Evolutionary conservation across 1,140 invertebrate genomes (phyloP), one percentile per base, ranked within the genome.

Genomic region (Drosophila arawakana): DNA sequence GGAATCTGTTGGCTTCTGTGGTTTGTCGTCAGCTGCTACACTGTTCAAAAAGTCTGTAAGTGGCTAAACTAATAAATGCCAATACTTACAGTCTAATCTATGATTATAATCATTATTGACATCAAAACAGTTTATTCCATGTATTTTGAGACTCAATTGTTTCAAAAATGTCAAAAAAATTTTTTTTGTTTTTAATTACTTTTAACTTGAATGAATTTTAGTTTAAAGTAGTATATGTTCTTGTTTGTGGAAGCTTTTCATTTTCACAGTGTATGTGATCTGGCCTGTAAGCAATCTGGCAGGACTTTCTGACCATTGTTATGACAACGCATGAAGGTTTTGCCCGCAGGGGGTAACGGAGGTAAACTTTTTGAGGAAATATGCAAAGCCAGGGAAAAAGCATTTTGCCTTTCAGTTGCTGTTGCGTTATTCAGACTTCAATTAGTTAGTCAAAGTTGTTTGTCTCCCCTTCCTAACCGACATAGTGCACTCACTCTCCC

Each of bases 381-480:
- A 57, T 72, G 63, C 63, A 59, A 52, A 59, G 62, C 7, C 54
- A 57, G 10, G 63, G 13, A 43, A 35, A 59, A 54, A 59, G 62
- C 52, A 58, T 67, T 67, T 49, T 44, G 54, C 37, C 60, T 57
- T 47, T 37, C 37, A 62, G 50, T 54, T 30, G 30, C 58, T 43
- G 66, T 25, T 50, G 57, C 46, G 58, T 59, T 69, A 50, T 61
- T 41, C 37, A 34, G 62, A 41, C 70, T 67, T 67, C 25, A 66
- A 72, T 72, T 72, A 57, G 69, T 71, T 58, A 49, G 61, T 37
- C 52, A 72, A 66, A 54, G 30, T 25, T 59, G 7, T 34, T 30
- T 57, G 7, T 5, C 10, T 41, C 18, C 10, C 37, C 15, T 10
- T 21, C 37, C 4, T 15, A 30, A 2, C 25, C 25, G 25, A 2